Evolutionary conservation across 1,140 invertebrate species (phyloP).

Genomic region (Drosophila nebulosa): DNA sequence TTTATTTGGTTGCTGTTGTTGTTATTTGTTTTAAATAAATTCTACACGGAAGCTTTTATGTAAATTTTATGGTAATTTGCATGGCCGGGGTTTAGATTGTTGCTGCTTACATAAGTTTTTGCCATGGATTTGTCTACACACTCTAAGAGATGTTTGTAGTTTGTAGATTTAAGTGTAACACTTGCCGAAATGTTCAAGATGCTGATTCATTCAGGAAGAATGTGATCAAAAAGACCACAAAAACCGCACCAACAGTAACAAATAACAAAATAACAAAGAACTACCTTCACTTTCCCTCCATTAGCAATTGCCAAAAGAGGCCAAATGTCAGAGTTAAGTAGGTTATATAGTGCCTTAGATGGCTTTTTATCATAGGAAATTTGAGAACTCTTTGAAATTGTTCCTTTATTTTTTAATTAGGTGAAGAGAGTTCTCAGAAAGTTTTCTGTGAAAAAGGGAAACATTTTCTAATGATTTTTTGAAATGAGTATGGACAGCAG

Average conservation of each 20-base stretch:
- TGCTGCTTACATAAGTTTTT: conserved; percentile 37
- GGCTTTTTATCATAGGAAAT: no score
- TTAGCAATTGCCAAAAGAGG: neutral
- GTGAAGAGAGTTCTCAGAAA: no score
- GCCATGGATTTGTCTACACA: conserved; percentile 17
- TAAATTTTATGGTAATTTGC: conserved; percentile 77
- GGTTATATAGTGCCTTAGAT: no score
- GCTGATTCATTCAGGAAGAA: conserved; percentile 59
- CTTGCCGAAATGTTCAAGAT: conserved; percentile 22
- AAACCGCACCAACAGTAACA: neutral
- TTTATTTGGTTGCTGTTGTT: conserved; percentile 18
- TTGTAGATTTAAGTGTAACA: conserved; percentile 49
- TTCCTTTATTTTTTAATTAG: no score
- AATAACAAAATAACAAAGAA: conserved; percentile 7
- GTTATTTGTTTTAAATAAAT: conserved; percentile 78
- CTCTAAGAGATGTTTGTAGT: conserved; percentile 15
- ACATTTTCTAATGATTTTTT: no score
- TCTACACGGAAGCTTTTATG: conserved; percentile 76
- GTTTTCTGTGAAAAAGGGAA: no score
- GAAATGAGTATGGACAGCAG: no score
- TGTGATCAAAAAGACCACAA: conserved; percentile 6
- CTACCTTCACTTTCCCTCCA: conserved; percentile 20
- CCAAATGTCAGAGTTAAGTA: no score
- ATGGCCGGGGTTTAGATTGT: conserved; percentile 15
- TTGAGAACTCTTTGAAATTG: no score